A percentile compares a stretch with the other conserved stretches of the same genome.
phyloP scores from a whole-genome alignment of 2,113 vertebrate species.

The Blennius ocellaris region DNA sequence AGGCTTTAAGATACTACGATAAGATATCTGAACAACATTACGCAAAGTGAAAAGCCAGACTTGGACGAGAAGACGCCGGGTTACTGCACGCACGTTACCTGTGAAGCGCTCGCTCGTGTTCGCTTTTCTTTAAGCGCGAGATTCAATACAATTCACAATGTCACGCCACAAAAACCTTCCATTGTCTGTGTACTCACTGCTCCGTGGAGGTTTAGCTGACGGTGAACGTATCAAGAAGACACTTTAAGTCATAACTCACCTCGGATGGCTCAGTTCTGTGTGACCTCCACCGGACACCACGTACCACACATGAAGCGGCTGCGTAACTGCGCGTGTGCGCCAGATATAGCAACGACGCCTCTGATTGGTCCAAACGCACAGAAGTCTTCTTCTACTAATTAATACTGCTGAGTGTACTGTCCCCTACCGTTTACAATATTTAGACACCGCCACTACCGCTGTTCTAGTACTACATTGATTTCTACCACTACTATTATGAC shows the following conservation, averaged over 20 bases:
- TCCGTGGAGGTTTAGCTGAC: no score
- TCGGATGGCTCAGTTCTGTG: conserved; percentile 38
- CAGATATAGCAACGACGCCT: conserved; percentile 13
- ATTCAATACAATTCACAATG: no score
- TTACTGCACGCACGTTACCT: conserved; percentile 30
- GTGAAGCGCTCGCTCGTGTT: no score
- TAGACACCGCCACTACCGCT: no score
- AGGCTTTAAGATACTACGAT: not conserved
- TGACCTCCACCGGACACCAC: conserved; percentile 83
- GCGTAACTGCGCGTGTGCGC: conserved; percentile 67
- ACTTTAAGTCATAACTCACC: conserved; percentile 62
- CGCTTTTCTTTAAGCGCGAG: no score
- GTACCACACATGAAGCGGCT: conserved; percentile 62
- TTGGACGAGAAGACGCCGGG: not conserved
- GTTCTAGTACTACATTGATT: no score
- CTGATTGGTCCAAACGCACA: conserved; percentile 65
- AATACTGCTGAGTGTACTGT: not conserved
- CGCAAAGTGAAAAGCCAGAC: not conserved
- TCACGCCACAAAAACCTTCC: no score
- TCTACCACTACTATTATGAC: no score
- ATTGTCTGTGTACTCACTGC: no score
- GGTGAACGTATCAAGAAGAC: not conserved
- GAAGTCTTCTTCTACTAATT: conserved; percentile 32
- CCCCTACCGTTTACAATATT: not conserved
- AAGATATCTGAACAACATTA: rapidly evolving